Evolutionary conservation across 1,140 invertebrate genomes (phyloP).

Genomic region (Homalodisca vitripennis): DNA sequence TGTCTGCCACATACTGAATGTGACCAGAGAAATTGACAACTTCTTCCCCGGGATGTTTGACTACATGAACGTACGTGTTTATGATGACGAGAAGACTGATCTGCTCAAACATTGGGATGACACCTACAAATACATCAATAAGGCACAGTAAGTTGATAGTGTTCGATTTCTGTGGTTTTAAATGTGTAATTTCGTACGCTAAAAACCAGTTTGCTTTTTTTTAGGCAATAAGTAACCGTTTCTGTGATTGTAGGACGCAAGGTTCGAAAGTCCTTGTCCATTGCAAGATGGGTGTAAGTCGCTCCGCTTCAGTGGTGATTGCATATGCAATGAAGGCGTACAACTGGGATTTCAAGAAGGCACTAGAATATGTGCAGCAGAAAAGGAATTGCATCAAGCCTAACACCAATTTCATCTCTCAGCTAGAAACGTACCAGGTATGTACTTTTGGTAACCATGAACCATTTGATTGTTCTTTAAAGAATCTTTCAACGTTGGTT

Average conservation of each 20-base stretch:
- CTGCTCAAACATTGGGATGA: constrained; percentile 96
- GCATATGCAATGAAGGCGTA: constrained; percentile 98
- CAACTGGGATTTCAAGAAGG: constrained; percentile 88
- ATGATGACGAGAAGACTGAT: constrained; percentile 95
- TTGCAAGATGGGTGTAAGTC: constrained; percentile 98
- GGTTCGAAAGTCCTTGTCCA: constrained; percentile 94
- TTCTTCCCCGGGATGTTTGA: constrained; percentile 97
- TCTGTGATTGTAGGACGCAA: constrained; percentile 59
- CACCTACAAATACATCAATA: constrained; percentile 94
- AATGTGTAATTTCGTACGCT: background rate
- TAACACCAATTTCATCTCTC: constrained; percentile 90
- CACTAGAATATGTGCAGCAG: constrained; percentile 85
- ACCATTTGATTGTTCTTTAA: no score
- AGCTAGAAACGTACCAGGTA: constrained; percentile 91
- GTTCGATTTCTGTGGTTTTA: background rate
- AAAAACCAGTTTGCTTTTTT: background rate
- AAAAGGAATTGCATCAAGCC: constrained; percentile 93
- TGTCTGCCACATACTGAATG: constrained; percentile 94
- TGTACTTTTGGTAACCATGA: no score
- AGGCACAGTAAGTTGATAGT: constrained; percentile 67
- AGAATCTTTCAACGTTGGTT: no score
- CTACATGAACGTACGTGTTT: constrained; percentile 95
- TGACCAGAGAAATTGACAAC: constrained; percentile 98
- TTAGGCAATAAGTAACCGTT: constrained; percentile 1
- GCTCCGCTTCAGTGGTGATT: constrained; percentile 96